Base-by-base conservation (phyloP, 37 sponge, comb jelly and placozoan genomes). In the Oscarella lobularis region DNA sequence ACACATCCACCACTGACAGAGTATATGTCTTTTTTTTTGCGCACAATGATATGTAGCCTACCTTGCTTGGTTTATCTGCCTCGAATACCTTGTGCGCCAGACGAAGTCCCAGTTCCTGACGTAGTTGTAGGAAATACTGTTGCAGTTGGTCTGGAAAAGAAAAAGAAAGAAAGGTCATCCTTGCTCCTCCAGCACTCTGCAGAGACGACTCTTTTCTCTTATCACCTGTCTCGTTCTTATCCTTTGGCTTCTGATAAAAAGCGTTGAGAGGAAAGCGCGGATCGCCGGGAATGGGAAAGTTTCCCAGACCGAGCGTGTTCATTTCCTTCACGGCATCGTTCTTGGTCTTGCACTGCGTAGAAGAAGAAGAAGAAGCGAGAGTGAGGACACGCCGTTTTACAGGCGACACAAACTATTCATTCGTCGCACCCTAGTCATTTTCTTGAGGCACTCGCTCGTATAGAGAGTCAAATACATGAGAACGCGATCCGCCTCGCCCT, bases 401-500 rank as follows among this genome's bases (percentile, higher is more conserved):
- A 68, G 31, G 31, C 33, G 14, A 48, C 60, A 48, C 20, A 48
- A 48, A 48, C 60, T 20, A 20, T 48, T 3, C 3, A 73, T 2
- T 65, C 30, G 3, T 40, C 73, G 76, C 31, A 83, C 93, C 79
- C 75, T 90, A 36, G 87, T 87, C 34, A 97, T 76, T 65, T 97
- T 97, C 82, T 93, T 92, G 35, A 97, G 82, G 39, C 99, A 97
- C 75, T 97, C 99, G n/a, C 84, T 84, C 36, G 89, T 83, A 76
- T 97, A 97, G 37, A 97, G 82, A 4, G 94, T 97, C 33, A 97
- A 85, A 78, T 97, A 97, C 5, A 97, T 97, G 82, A 97, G 66
- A 38, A 90, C 83, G 2, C 99, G 77, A 66, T 97, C 99, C 31
- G 81, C 89, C 3, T 84, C 54, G 6, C 91, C 88, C 96, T 95